These are phyloP conservation scores for Malurus alboscapulatus DNA, from an alignment of 2,113 vertebrate species.

Conservation along the genomic window DNA sequence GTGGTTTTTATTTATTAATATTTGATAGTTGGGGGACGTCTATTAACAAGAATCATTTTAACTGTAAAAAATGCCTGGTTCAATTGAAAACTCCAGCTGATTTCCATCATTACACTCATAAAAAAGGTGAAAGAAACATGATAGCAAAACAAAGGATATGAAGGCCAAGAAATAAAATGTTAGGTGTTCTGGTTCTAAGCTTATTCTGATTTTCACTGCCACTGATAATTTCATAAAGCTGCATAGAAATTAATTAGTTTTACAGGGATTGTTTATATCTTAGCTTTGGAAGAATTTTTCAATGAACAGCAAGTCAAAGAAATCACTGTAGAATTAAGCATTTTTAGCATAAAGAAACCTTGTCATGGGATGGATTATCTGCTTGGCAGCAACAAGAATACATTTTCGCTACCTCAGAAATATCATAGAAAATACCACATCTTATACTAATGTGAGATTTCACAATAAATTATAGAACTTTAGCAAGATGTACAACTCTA, in stretches of 20 bases:
- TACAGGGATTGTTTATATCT: neutral
- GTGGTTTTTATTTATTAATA: neutral
- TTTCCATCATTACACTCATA: neutral
- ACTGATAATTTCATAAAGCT: neutral
- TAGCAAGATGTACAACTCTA: neutral
- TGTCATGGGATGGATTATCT: neutral
- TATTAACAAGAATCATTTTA: neutral
- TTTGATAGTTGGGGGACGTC: neutral
- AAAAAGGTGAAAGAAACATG: neutral
- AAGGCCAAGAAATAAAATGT: neutral
- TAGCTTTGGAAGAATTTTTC: neutral
- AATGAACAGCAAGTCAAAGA: neutral
- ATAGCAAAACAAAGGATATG: neutral
- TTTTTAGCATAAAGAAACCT: neutral
- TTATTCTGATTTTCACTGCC: neutral
- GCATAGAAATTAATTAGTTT: neutral
- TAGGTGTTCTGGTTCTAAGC: neutral
- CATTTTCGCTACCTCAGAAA: neutral
- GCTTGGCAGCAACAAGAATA: neutral
- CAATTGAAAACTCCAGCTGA: neutral
- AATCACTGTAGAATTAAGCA: neutral
- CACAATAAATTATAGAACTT: neutral
- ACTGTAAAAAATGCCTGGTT: neutral
- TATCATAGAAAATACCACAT: neutral
- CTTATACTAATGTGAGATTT: neutral